A percentile compares a stretch with the other conserved stretches of the same genome.
Evolutionary conservation across 2,113 vertebrate genomes (phyloP).

Genomic region (Neodontobutis hainanensis): DNA sequence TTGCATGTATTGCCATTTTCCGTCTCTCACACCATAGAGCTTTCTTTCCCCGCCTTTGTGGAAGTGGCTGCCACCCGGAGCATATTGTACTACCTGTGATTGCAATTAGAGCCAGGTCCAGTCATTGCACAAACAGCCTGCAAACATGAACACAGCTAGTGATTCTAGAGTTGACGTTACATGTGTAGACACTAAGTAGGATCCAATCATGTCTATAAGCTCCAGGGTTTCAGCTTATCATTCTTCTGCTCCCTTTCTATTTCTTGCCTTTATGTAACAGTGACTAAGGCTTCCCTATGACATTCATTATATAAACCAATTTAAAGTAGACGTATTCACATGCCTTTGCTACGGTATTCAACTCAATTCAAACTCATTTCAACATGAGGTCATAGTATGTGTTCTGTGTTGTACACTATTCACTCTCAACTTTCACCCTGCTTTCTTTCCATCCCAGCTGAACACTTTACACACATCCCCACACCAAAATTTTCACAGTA

Average conservation of each 20-base stretch:
- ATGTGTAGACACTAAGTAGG: conserved; percentile 22
- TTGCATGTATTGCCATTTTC: conserved; percentile 32
- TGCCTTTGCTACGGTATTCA: not conserved
- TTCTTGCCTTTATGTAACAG: not conserved
- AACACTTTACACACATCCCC: conserved; percentile 27
- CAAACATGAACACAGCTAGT: conserved; percentile 1
- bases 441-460: conserved; percentile 2
- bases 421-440: not conserved
- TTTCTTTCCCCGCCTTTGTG: conserved; percentile 20
- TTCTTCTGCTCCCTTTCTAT: not conserved
- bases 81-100: conserved; percentile 21
- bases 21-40: conserved; percentile 29
- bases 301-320: not conserved
- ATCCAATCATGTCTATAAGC: conserved; percentile 4
- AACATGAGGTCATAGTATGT: conserved; percentile 1
- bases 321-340: not conserved
- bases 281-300: not conserved
- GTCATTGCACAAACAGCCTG: conserved; percentile 20
- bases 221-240: not conserved
- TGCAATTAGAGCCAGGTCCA: conserved; percentile 28
- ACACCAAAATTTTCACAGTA: conserved; percentile 45
- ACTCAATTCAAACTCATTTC: too few species aligned
- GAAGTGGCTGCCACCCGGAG: conserved; percentile 21
- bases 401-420: conserved; percentile 5
- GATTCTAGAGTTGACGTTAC: conserved; percentile 27